Conservation (phyloP, 2,797 vertebrate genomes). For the Hemibagrus guttatus region DNA sequence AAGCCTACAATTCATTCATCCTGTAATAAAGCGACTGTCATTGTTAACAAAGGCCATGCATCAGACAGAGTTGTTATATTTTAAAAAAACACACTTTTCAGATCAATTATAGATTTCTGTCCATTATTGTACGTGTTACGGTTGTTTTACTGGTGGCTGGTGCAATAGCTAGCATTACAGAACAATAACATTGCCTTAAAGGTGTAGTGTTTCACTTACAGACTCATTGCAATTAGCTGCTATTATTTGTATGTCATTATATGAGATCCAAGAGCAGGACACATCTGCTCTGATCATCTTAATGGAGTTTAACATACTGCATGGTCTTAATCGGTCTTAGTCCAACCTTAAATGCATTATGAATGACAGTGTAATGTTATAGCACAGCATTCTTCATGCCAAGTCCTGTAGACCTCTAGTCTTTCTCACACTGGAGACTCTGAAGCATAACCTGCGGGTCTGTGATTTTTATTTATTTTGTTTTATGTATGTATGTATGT, state of each 20-base stretch:
- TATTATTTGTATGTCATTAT: neutral
- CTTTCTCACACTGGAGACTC: neutral
- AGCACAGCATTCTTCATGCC: neutral
- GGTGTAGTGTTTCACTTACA: conserved; percentile 11
- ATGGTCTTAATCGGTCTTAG: neutral
- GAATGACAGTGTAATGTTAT: conserved; percentile 38
- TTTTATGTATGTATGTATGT: too few relatives aligned
- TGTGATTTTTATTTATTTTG: neutral
- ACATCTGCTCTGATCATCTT: neutral
- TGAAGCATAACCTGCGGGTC: neutral
- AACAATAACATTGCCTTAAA: neutral
- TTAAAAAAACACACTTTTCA: neutral
- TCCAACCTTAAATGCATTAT: conserved; percentile 29
- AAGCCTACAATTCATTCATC: neutral
- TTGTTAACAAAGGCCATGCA: conserved; percentile 11
- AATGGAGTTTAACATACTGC: neutral
- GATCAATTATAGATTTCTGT: neutral
- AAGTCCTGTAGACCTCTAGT: neutral
- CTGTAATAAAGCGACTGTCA: neutral
- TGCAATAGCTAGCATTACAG: conserved; percentile 11
- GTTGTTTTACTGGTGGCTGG: neutral
- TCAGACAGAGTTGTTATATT: neutral
- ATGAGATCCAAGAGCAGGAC: neutral
- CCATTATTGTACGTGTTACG: neutral
- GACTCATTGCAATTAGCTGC: neutral